These are phyloP conservation scores for Rhagophthalmus giganteus DNA, from an alignment of 2,888 invertebrate genomes.

Conservation along the genomic window DNA sequence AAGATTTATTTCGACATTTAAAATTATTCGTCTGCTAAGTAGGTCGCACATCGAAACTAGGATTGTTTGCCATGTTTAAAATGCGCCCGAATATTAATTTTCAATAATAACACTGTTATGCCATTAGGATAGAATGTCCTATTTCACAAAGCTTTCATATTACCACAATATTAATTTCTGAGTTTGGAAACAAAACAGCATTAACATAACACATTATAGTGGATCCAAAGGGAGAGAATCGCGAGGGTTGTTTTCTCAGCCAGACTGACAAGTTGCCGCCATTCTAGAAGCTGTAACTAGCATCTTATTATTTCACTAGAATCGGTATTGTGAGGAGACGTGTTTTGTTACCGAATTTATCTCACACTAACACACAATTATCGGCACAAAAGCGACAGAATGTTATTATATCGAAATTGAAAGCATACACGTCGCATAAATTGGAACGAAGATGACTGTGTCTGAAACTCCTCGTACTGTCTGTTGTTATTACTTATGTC, in stretches of 20 bases:
- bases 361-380: conserved; percentile 52
- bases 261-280: conserved; percentile 50
- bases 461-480: conserved; percentile 42
- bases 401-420: conserved; percentile 50
- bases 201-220: conserved; percentile 38
- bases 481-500: conserved; percentile 42
- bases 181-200: conserved; percentile 32
- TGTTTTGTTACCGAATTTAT: conserved; percentile 52
- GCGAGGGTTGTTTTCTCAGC: conserved; percentile 47
- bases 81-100: too few species aligned
- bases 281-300: conserved; percentile 40
- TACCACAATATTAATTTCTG: conserved; percentile 25
- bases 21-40: too few species aligned
- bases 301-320: conserved; percentile 44
- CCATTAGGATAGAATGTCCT: conserved; percentile 12
- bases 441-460: conserved; percentile 45
- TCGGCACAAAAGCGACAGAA: conserved; percentile 50
- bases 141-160: conserved; percentile 5
- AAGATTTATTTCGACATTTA: too few species aligned
- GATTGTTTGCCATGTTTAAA: too few species aligned
- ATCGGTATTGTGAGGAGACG: conserved; percentile 44
- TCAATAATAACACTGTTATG: conserved; percentile 2
- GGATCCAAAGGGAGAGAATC: conserved; percentile 40
- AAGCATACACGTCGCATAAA: conserved; percentile 44
- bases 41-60: too few species aligned